A percentile compares a stretch with the other conserved stretches of the same genome.
Evolutionary conservation across 2,797 vertebrate species (phyloP).

Genomic region (Odontamblyopus rebecca): DNA sequence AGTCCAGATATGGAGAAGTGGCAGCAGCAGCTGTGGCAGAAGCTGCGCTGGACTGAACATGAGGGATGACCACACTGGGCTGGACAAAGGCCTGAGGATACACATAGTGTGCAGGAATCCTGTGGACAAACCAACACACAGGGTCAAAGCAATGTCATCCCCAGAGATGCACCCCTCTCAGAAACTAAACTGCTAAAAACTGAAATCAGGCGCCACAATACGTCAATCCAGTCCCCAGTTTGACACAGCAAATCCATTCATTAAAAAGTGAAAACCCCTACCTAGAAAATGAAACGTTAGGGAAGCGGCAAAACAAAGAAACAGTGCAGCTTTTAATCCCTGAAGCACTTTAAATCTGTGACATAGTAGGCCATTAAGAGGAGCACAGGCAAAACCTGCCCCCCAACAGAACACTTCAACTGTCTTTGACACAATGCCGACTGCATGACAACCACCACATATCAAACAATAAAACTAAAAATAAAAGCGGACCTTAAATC

Average conservation of each 20-base stretch:
- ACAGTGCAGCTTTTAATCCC: slow-evolving; percentile 85
- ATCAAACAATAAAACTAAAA: slow-evolving; percentile 38
- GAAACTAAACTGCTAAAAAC: slow-evolving; percentile 64
- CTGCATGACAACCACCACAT: slow-evolving; percentile 70
- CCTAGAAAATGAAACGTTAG: slow-evolving; percentile 70
- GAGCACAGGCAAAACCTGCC: slow-evolving; percentile 83
- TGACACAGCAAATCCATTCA: slow-evolving; percentile 98
- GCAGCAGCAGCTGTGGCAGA: slow-evolving; percentile 81
- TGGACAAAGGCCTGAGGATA: slow-evolving; percentile 97
- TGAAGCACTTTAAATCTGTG: slow-evolving; percentile 84
- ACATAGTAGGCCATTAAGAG: slow-evolving; percentile 82
- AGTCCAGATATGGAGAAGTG: slow-evolving; percentile 93
- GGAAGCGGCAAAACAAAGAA: slow-evolving; percentile 69
- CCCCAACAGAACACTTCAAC: slow-evolving; percentile 62
- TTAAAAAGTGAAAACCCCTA: slow-evolving; percentile 69
- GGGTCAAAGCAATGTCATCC: slow-evolving; percentile 40
- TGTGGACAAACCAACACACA: slow-evolving; percentile 73
- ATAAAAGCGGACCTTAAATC: slow-evolving; percentile 53
- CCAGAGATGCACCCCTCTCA: slow-evolving; percentile 50
- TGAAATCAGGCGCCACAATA: slow-evolving; percentile 90
- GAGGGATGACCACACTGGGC: slow-evolving; percentile 91
- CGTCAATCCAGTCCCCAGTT: slow-evolving; percentile 86
- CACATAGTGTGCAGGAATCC: slow-evolving; percentile 95
- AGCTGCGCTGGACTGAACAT: slow-evolving; percentile 85
- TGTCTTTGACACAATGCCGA: slow-evolving; percentile 69